Conservation (phyloP, 2,113 vertebrate species). For the Dissostichus mawsoni region DNA sequence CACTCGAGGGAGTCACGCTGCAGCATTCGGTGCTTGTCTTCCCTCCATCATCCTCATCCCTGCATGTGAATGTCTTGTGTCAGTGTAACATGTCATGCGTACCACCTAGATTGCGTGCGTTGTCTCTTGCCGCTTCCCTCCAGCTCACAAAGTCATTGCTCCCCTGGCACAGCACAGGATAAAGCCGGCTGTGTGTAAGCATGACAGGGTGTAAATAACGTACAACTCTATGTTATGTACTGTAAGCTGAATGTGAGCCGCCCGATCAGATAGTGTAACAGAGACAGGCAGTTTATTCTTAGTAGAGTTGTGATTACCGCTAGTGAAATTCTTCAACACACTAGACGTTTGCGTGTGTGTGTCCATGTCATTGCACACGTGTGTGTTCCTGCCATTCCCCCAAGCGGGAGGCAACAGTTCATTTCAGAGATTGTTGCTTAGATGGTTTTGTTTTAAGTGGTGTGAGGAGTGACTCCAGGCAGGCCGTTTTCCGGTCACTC, state of each 20-base stretch:
- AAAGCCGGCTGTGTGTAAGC: slow-evolving; percentile 45
- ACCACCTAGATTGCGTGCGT: slow-evolving; percentile 49
- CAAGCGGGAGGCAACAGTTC: slow-evolving; percentile 64
- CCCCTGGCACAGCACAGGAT: slow-evolving; percentile 52
- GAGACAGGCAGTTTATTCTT: slow-evolving; percentile 70
- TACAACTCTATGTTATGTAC: slow-evolving; percentile 59
- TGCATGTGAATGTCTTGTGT: slow-evolving; percentile 59
- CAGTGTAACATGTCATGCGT: slow-evolving; percentile 40
- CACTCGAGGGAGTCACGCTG: slow-evolving; percentile 50
- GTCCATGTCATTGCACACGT: slow-evolving; percentile 9
- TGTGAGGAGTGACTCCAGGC: slow-evolving; percentile 67
- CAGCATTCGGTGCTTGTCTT: slow-evolving; percentile 47
- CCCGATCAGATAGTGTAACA: slow-evolving; percentile 57
- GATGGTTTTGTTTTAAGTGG: slow-evolving; percentile 71
- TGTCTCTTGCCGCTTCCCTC: slow-evolving; percentile 35
- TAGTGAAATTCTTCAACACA: slow-evolving; percentile 62
- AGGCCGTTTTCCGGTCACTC: slow-evolving; percentile 51
- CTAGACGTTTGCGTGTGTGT: slow-evolving; percentile 38
- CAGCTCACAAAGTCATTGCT: slow-evolving; percentile 45
- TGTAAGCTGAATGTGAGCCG: slow-evolving; percentile 73
- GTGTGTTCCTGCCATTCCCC: slow-evolving; percentile 50
- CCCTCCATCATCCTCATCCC: slow-evolving; percentile 15
- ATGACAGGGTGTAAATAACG: slow-evolving; percentile 48
- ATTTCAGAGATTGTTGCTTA: slow-evolving; percentile 57
- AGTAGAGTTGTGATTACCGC: slow-evolving; percentile 51